These are phyloP conservation scores for Trachelus tabidus DNA, from an alignment of 2,888 invertebrate species.

Conservation along the genomic window DNA sequence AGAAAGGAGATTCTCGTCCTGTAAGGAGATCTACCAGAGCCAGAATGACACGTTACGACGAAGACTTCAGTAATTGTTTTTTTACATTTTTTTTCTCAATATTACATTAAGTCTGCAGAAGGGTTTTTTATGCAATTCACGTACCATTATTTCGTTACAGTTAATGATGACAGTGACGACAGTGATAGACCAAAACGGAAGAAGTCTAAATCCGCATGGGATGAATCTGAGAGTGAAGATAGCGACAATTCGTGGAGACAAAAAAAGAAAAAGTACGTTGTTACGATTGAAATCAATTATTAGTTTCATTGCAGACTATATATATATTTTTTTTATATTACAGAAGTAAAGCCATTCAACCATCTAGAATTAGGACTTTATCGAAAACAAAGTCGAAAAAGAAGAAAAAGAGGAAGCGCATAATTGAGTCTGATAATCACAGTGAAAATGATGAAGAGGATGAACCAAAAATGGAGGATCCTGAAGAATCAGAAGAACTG, in stretches of 20 bases:
- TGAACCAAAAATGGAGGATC: conserved; percentile 66
- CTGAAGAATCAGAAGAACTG: conserved; percentile 2
- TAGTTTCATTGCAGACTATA: neutral
- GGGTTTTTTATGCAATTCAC: neutral
- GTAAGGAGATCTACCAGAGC: conserved; percentile 70
- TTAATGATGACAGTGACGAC: conserved; percentile 71
- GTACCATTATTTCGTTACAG: conserved; percentile 34
- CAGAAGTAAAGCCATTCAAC: conserved; percentile 53
- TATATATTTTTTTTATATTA: conserved; percentile 20
- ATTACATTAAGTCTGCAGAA: neutral
- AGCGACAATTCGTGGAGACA: conserved; percentile 72
- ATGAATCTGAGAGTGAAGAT: conserved; percentile 72
- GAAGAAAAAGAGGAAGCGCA: conserved; percentile 66
- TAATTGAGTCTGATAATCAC: conserved; percentile 61
- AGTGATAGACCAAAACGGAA: conserved; percentile 70
- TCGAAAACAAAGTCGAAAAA: conserved; percentile 63
- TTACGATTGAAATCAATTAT: neutral
- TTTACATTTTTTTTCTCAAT: conserved; percentile 15
- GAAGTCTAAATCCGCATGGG: conserved; percentile 72
- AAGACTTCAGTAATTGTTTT: conserved; percentile 69
- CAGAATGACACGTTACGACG: conserved; percentile 68
- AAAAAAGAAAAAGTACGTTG: conserved; percentile 64
- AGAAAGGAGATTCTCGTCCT: conserved; percentile 65
- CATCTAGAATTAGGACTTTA: conserved; percentile 51
- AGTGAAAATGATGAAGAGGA: conserved; percentile 65